Percentiles rank a stretch among this genome's conserved stretches.
Conservation (phyloP, 2,113 vertebrate species). For the Archilochus colubris region DNA sequence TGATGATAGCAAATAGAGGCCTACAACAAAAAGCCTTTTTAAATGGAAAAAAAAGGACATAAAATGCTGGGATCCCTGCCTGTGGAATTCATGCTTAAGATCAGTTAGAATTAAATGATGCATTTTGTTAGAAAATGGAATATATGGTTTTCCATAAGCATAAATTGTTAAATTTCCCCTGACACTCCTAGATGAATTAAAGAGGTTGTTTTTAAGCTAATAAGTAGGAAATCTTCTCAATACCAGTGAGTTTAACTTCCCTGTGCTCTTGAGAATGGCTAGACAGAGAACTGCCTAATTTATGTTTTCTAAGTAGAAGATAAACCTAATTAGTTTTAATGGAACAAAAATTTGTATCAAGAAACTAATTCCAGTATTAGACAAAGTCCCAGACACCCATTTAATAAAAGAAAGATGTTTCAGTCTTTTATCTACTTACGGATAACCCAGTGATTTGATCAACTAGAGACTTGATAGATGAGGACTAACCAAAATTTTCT, state of each 20-base stretch:
- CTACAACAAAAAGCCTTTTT: conserved; percentile 5
- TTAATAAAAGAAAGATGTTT: not conserved
- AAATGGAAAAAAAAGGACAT: not conserved
- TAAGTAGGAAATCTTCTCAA: conserved; percentile 23
- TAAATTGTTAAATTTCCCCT: not conserved
- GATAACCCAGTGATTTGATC: not conserved
- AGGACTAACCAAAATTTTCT: not conserved
- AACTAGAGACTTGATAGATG: not conserved
- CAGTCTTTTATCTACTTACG: not conserved
- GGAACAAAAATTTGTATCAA: conserved; percentile 13
- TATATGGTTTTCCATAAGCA: not conserved
- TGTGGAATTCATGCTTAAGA: not conserved
- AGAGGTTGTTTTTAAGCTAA: not conserved
- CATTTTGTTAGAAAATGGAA: not conserved
- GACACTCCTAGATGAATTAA: not conserved
- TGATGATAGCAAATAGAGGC: not conserved
- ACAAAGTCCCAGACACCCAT: not conserved
- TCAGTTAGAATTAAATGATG: not conserved
- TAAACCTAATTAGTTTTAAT: conserved; percentile 33
- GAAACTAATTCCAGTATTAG: conserved; percentile 31
- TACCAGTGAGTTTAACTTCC: not conserved
- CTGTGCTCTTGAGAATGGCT: conserved; percentile 12
- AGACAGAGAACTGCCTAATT: conserved; percentile 8
- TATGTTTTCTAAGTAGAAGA: conserved; percentile 41
- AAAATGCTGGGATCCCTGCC: not conserved